phyloP scores from a whole-genome alignment of 2,113 vertebrate genomes.

The Arizona elegans region DNA sequence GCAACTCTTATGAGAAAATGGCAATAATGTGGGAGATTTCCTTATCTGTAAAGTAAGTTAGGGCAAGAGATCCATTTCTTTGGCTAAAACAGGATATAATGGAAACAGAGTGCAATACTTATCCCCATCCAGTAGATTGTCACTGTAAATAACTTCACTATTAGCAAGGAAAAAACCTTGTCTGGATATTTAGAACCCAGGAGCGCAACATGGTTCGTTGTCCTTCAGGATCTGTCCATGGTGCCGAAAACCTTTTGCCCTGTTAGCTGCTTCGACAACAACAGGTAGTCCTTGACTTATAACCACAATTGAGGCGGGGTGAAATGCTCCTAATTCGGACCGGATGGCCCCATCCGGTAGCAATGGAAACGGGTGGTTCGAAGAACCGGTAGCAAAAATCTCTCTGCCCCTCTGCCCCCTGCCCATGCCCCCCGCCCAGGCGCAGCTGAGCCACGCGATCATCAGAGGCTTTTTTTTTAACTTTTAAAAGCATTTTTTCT shows the following conservation, averaged over 20 bases:
- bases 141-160: neutral
- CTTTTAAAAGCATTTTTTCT: no score
- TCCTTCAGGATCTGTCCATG: neutral
- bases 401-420: no score
- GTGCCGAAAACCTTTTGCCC: neutral
- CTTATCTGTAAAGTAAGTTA: neutral
- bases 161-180: neutral
- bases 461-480: no score
- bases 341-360: no score
- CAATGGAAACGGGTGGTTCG: no score
- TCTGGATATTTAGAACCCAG: neutral
- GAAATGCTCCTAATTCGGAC: no score
- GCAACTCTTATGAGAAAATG: slow-evolving; percentile 17
- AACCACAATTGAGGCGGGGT: no score
- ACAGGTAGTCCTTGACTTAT: neutral
- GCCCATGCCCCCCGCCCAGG: no score
- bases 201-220: no score
- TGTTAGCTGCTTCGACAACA: neutral
- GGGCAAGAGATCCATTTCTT: neutral
- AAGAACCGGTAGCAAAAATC: no score
- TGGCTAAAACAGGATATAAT: neutral
- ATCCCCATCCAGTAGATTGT: neutral
- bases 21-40: slow-evolving; percentile 3
- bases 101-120: neutral
- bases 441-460: no score